Evolutionary conservation across 2,888 invertebrate genomes (phyloP).

Genomic region (Apamea anceps): DNA sequence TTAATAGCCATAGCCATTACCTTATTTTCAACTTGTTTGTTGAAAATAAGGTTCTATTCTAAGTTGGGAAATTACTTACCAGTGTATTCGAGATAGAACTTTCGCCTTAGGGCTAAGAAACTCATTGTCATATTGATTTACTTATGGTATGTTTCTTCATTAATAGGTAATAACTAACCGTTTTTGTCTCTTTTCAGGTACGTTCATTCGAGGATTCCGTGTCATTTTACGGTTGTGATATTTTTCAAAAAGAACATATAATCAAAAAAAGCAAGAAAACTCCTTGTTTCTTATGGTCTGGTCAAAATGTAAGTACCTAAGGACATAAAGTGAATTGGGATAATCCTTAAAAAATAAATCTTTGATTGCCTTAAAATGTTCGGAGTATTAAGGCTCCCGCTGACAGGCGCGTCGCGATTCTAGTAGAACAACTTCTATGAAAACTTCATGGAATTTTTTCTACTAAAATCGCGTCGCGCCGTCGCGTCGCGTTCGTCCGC

Average conservation of each 20-base stretch:
- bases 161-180: background rate
- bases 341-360: background rate
- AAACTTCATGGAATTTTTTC: background rate
- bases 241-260: too few relatives aligned
- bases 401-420: background rate
- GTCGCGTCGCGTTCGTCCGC: too few relatives aligned
- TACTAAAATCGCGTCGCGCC: too few relatives aligned
- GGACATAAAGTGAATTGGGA: background rate
- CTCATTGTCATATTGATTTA: background rate
- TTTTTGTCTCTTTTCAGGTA: constrained; percentile 22
- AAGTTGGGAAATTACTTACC: background rate
- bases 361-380: background rate
- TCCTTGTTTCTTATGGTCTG: too few relatives aligned
- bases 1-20: too few relatives aligned
- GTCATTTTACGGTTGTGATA: background rate
- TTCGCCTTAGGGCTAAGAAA: background rate
- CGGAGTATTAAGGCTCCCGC: too few relatives aligned
- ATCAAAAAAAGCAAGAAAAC: too few relatives aligned
- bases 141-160: background rate
- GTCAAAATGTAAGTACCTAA: background rate
- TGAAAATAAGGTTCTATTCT: too few relatives aligned
- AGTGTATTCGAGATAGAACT: background rate
- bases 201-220: background rate
- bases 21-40: too few relatives aligned
- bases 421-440: background rate